Conservation (phyloP, 2,113 vertebrate species). For the Empidonax traillii region DNA sequence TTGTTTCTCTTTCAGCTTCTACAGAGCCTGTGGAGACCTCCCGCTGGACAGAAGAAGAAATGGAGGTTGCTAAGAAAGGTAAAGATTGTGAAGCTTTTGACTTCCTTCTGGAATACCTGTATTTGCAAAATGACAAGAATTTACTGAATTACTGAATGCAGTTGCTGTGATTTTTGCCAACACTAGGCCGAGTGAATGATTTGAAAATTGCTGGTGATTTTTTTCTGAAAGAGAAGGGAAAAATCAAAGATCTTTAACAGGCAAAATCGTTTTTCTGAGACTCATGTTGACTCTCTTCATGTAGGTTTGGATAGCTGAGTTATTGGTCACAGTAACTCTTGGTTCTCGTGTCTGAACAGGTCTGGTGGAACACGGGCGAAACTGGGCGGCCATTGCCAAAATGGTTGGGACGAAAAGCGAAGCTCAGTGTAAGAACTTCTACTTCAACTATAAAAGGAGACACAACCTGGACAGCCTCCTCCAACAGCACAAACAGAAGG, state of each 20-base stretch:
- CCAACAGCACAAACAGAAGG: constrained; percentile 94
- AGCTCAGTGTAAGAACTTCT: constrained; percentile 99
- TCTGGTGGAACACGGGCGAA: constrained; percentile 93
- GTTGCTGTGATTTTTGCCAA: background rate
- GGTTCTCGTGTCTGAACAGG: constrained; percentile 71
- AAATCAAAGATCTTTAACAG: background rate
- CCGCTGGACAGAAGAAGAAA: constrained; percentile 99
- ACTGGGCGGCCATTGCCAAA: constrained; percentile 98
- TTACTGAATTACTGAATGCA: background rate
- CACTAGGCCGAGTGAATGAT: background rate
- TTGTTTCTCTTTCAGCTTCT: constrained; percentile 79
- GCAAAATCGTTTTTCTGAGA: background rate
- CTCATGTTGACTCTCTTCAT: background rate
- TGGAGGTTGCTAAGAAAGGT: constrained; percentile 99
- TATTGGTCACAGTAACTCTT: background rate
- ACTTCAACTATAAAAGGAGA: constrained; percentile 97
- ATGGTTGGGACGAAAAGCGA: constrained; percentile 99
- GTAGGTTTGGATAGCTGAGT: background rate
- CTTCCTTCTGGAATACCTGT: background rate
- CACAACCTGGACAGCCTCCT: constrained; percentile 97
- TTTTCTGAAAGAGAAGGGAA: background rate
- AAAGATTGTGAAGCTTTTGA: constrained; percentile 23
- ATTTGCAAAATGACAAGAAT: background rate
- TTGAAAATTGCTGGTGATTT: background rate
- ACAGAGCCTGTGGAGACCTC: constrained; percentile 95